phyloP scores from a whole-genome alignment of 2,888 invertebrate genomes.

The Campopleginae sp. region DNA sequence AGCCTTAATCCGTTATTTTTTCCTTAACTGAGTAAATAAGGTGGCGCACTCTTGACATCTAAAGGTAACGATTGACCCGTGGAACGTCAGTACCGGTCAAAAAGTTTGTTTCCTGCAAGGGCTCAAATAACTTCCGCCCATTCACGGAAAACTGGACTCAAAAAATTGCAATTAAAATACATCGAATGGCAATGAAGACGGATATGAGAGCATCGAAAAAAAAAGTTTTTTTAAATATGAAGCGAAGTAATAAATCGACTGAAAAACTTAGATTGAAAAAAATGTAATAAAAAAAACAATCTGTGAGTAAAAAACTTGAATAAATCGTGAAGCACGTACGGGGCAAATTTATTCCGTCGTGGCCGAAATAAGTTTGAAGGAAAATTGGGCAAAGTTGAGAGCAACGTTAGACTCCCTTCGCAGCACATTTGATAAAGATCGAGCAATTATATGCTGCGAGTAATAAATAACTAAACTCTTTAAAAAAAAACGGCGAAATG shows the following conservation, averaged over 20 bases:
- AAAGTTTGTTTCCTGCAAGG: too few relatives aligned
- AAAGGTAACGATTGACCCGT: too few relatives aligned
- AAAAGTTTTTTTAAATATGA: background rate
- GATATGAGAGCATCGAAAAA: background rate
- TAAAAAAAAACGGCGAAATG: background rate
- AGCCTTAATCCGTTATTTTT: background rate
- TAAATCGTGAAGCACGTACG: constrained; percentile 5
- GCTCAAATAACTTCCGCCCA: too few relatives aligned
- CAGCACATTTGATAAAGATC: constrained; percentile 16
- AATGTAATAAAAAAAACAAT: background rate
- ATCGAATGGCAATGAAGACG: background rate
- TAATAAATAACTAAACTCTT: constrained; percentile 14
- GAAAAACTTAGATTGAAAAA: background rate
- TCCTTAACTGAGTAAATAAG: too few relatives aligned
- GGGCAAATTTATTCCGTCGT: background rate
- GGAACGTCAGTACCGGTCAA: too few relatives aligned
- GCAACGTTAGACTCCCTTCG: constrained; percentile 1
- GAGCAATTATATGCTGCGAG: constrained; percentile 23
- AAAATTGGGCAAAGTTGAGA: constrained; percentile 6
- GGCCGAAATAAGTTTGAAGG: background rate
- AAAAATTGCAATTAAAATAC: background rate
- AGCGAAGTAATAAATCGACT: background rate
- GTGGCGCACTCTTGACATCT: too few relatives aligned
- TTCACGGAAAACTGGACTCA: background rate
- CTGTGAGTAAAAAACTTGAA: background rate